These are phyloP conservation scores for Dryobota labecula DNA, from an alignment of 2,888 invertebrate genomes.

Conservation along the genomic window DNA sequence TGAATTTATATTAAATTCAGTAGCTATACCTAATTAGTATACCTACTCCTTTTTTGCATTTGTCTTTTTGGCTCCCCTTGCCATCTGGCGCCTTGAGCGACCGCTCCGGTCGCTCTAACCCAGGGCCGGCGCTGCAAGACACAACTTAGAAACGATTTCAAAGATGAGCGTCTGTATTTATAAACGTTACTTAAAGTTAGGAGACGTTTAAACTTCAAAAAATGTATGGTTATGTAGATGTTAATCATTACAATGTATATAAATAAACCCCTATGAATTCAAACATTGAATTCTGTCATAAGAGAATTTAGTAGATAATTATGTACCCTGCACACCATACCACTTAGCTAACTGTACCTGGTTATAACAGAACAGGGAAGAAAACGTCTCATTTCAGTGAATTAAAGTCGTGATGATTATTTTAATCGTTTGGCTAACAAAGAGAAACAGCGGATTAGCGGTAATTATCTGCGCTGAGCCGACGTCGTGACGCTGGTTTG, in stretches of 20 bases:
- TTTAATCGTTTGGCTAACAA: slow-evolving; percentile 87
- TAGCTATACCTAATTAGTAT: no score
- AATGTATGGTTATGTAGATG: no score
- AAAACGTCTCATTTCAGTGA: slow-evolving; percentile 80
- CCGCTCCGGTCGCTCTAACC: no score
- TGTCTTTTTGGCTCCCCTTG: no score
- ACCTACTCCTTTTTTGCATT: no score
- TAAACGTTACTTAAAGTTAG: no score
- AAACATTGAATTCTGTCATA: not conserved
- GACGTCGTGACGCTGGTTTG: slow-evolving; percentile 67
- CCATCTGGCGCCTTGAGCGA: no score
- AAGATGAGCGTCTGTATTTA: no score
- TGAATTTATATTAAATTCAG: no score
- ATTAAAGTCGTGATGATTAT: slow-evolving; percentile 87
- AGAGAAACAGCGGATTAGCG: slow-evolving; percentile 81
- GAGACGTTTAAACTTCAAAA: not conserved
- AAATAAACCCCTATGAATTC: not conserved
- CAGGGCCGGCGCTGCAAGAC: no score
- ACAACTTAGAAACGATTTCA: not conserved
- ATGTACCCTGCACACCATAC: not conserved
- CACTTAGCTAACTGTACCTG: slow-evolving; percentile 44
- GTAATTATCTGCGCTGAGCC: slow-evolving; percentile 78
- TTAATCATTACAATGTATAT: no score
- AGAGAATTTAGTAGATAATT: not conserved
- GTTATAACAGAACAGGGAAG: slow-evolving; percentile 72